phyloP scores from a whole-genome alignment of 2,888 invertebrate species.

The Ectemnius lituratus region DNA sequence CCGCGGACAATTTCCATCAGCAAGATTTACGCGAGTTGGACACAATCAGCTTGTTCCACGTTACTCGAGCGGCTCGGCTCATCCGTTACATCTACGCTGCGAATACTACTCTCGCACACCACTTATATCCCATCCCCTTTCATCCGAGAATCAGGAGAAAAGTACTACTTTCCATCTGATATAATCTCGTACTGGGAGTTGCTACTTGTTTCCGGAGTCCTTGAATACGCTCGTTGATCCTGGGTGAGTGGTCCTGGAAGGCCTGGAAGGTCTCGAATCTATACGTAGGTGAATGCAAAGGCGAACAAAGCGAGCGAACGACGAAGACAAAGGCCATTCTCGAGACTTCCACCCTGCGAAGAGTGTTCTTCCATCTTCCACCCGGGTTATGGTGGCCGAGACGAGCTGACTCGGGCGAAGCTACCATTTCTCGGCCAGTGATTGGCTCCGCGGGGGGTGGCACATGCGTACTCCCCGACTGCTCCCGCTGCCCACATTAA shows the following conservation, averaged over 20 bases:
- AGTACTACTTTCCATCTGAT: not conserved
- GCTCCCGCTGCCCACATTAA: slow-evolving; percentile 72
- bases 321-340: slow-evolving; percentile 17
- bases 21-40: slow-evolving; percentile 73
- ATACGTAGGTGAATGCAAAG: slow-evolving; percentile 25
- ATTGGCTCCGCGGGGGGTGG: slow-evolving; percentile 77
- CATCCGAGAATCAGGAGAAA: not conserved
- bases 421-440: slow-evolving; percentile 77
- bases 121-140: not conserved
- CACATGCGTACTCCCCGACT: slow-evolving; percentile 68
- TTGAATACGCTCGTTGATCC: no score
- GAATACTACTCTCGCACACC: not conserved
- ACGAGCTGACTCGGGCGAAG: slow-evolving; percentile 71
- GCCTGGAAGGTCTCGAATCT: no score
- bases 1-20: slow-evolving; percentile 74
- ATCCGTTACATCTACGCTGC: slow-evolving; percentile 31
- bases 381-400: slow-evolving; percentile 52
- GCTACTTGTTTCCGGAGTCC: no score
- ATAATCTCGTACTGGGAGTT: no score
- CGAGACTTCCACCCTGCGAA: slow-evolving; percentile 42
- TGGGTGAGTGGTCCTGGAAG: no score
- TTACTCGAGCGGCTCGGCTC: slow-evolving; percentile 29
- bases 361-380: slow-evolving; percentile 61
- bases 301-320: slow-evolving; percentile 19
- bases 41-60: slow-evolving; percentile 68